phyloP scores from a whole-genome alignment of 2,797 vertebrate species.

The Onychomys leucogaster region DNA sequence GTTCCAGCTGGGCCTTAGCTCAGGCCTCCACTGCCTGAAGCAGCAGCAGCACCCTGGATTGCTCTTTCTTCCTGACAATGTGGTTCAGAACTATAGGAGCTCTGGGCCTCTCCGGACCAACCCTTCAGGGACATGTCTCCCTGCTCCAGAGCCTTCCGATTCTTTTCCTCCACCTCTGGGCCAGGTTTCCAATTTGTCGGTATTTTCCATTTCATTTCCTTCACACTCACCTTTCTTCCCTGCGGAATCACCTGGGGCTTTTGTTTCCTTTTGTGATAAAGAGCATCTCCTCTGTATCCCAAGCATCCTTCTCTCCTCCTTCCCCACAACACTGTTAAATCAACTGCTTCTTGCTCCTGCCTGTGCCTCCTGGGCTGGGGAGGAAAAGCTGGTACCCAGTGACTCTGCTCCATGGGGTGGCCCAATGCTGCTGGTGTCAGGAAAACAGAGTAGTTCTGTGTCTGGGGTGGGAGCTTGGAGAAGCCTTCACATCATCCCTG shows the following conservation, averaged over 20 bases:
- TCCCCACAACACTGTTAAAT: constrained; percentile 68
- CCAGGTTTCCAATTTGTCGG: constrained; percentile 15
- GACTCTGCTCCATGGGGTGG: constrained; percentile 69
- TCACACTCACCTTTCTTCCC: constrained; percentile 38
- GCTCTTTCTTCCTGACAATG: not conserved
- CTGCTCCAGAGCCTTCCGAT: not conserved
- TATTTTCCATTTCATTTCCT: constrained; percentile 70
- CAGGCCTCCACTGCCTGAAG: not conserved
- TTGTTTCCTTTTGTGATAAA: constrained; percentile 66
- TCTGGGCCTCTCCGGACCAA: not conserved
- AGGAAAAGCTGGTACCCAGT: constrained; percentile 72
- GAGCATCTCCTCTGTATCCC: not conserved
- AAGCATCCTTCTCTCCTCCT: not conserved
- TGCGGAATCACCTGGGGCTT: not conserved
- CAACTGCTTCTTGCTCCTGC: constrained; percentile 74
- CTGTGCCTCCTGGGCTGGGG: constrained; percentile 44
- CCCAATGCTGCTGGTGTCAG: constrained; percentile 47
- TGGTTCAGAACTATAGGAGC: not conserved
- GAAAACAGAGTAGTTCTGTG: constrained; percentile 53
- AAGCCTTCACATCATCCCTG: constrained; percentile 31
- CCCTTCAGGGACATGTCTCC: not conserved
- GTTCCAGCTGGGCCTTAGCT: not conserved
- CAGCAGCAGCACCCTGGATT: no score
- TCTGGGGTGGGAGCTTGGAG: constrained; percentile 17
- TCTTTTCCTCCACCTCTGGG: not conserved